phyloP scores from a whole-genome alignment of 2,113 vertebrate genomes.

The Tragelaphus scriptus region DNA sequence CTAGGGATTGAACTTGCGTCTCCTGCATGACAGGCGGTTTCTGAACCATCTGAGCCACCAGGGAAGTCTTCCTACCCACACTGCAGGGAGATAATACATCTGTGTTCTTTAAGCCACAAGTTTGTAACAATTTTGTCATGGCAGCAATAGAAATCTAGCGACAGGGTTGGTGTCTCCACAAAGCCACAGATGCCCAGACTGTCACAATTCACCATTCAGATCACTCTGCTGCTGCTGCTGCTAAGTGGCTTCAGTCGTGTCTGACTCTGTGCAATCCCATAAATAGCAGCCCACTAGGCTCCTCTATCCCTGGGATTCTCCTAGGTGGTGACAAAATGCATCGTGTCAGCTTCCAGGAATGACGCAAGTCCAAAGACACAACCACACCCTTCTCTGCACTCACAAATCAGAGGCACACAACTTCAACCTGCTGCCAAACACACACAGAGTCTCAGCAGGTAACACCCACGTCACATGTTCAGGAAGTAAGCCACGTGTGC shows the following conservation, averaged over 20 bases:
- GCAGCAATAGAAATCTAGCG: not conserved
- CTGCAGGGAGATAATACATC: not conserved
- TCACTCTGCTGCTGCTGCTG: not conserved
- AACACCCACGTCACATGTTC: not conserved
- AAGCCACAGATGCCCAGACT: not conserved
- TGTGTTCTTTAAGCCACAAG: not conserved
- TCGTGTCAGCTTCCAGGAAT: not conserved
- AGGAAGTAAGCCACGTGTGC: not conserved
- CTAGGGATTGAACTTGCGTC: not conserved
- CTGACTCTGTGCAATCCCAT: no score
- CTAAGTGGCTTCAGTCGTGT: no score
- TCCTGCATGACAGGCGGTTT: not conserved
- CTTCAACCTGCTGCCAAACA: not conserved
- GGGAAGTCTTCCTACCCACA: not conserved
- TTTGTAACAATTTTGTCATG: not conserved
- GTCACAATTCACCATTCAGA: not conserved
- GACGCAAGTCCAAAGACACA: not conserved
- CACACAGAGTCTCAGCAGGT: not conserved
- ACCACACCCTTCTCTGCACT: not conserved
- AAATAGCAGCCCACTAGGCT: no score
- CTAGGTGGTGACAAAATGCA: not conserved
- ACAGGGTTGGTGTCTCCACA: not conserved
- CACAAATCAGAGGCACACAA: not conserved
- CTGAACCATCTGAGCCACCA: not conserved
- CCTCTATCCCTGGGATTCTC: no score